Percentiles rank a stretch among this genome's conserved stretches.
Conservation (phyloP, 2,797 vertebrate genomes). For the Centroberyx gerrardi region DNA sequence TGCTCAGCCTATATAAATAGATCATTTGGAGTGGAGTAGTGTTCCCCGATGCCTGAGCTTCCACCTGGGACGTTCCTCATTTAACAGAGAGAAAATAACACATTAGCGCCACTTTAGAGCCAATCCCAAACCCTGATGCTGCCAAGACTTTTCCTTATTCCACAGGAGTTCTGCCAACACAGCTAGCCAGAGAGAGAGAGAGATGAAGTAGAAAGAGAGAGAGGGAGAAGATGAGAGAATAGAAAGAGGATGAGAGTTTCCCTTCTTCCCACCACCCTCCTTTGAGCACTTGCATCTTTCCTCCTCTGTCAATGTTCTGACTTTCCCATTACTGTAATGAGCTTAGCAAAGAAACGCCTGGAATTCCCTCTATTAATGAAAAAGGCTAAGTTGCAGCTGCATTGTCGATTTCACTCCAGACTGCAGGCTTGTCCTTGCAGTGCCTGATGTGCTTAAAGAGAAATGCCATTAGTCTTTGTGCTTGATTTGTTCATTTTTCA, state of each 20-base stretch:
- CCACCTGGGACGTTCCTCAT: conserved; percentile 61
- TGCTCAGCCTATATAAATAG: conserved; percentile 52
- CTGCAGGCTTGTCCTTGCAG: background rate
- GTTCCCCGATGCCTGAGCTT: conserved; percentile 30
- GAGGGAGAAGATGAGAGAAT: conserved; percentile 29
- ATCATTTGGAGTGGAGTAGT: conserved; percentile 46
- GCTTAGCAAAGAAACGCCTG: conserved; percentile 18
- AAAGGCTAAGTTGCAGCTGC: background rate
- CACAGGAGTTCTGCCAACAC: conserved; percentile 43
- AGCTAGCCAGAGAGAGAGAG: conserved; percentile 26
- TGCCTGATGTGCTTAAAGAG: background rate
- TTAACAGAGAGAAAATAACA: conserved; percentile 62
- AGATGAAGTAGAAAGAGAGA: background rate
- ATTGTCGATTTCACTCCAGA: conserved; percentile 9
- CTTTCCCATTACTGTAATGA: conserved; percentile 13
- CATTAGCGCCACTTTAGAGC: conserved; percentile 63
- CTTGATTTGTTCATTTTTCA: conserved; percentile 21
- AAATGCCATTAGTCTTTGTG: conserved; percentile 6
- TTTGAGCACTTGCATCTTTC: conserved; percentile 20
- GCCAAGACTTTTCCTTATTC: conserved; percentile 56
- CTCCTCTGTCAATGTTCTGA: conserved; percentile 15
- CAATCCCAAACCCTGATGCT: conserved; percentile 40
- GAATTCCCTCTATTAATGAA: conserved; percentile 32
- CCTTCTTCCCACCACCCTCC: conserved; percentile 22
- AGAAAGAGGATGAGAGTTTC: conserved; percentile 29